A percentile compares a stretch with the other conserved stretches of the same genome.
Conservation (phyloP, 2,888 invertebrate genomes). For the Athalia rosae region DNA sequence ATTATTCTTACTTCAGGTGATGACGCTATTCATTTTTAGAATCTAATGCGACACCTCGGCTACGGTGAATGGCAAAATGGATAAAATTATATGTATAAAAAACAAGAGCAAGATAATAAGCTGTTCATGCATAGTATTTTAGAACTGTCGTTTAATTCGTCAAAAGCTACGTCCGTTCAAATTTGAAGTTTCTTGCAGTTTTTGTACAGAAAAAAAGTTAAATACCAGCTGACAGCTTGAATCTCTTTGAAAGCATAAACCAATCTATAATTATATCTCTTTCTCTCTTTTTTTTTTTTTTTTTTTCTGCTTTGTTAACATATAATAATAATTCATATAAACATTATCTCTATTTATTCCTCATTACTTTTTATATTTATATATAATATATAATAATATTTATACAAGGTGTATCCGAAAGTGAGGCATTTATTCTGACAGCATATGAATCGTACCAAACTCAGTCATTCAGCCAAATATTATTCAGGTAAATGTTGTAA, state of each 20-base stretch:
- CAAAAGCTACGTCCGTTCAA: conserved; percentile 28
- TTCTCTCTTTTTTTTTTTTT: conserved; percentile 59
- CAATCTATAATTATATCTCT: conserved; percentile 68
- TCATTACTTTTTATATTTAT: conserved; percentile 58
- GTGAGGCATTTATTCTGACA: too few species aligned
- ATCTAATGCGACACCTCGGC: background rate
- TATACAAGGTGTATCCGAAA: too few species aligned
- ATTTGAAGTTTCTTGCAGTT: background rate
- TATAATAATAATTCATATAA: conserved; percentile 71
- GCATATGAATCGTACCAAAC: too few species aligned
- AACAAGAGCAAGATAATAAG: conserved; percentile 13
- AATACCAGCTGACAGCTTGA: conserved; percentile 62
- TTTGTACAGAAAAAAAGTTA: conserved; percentile 58
- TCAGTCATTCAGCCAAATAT: too few species aligned
- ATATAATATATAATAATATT: conserved; percentile 54
- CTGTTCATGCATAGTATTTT: background rate
- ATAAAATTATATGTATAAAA: background rate
- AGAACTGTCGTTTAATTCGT: conserved; percentile 26
- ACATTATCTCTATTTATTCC: conserved; percentile 70
- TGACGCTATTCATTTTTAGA: background rate
- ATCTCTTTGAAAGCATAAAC: conserved; percentile 67
- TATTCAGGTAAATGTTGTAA: too few species aligned
- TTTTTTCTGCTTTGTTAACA: conserved; percentile 62
- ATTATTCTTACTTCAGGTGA: background rate
- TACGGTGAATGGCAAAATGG: conserved; percentile 26